Evolutionary conservation across 1,140 invertebrate species (phyloP).

Genomic region (Heterodera schachtii): DNA sequence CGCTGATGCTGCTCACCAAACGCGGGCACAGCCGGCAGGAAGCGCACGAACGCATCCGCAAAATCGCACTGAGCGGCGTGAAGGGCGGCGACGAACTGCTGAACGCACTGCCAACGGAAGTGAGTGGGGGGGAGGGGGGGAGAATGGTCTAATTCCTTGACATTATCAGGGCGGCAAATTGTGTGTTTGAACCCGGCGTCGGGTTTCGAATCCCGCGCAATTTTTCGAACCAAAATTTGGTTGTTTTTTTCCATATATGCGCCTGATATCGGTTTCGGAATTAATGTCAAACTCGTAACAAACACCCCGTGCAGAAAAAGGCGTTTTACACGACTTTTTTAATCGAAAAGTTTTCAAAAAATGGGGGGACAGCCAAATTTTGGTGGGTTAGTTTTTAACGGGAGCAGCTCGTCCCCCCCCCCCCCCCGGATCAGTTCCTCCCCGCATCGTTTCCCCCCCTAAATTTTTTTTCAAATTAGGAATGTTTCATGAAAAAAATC

Average conservation of each 20-base stretch:
- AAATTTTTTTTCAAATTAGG: no score
- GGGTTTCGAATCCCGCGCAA: neutral
- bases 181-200: neutral
- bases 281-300: neutral
- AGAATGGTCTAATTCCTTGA: neutral
- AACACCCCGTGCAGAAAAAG: no score
- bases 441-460: no score
- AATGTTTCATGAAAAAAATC: no score
- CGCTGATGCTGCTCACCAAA: constrained; percentile 60
- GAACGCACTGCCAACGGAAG: constrained; percentile 42
- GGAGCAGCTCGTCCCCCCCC: no score
- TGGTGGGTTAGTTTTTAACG: no score
- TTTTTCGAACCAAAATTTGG: neutral
- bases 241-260: neutral
- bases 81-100: constrained; percentile 35
- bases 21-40: constrained; percentile 57
- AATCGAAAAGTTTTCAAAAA: no score
- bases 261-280: constrained; percentile 2
- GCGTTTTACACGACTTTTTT: neutral
- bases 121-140: constrained; percentile 24
- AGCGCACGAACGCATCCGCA: constrained; percentile 59
- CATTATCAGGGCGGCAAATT: constrained; percentile 2
- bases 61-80: constrained; percentile 51
- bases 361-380: no score
- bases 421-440: no score